Percentiles rank a stretch among this genome's conserved stretches.
Evolutionary conservation across 1,140 invertebrate genomes (phyloP).

Genomic region (Trypoxylus dichotomus): DNA sequence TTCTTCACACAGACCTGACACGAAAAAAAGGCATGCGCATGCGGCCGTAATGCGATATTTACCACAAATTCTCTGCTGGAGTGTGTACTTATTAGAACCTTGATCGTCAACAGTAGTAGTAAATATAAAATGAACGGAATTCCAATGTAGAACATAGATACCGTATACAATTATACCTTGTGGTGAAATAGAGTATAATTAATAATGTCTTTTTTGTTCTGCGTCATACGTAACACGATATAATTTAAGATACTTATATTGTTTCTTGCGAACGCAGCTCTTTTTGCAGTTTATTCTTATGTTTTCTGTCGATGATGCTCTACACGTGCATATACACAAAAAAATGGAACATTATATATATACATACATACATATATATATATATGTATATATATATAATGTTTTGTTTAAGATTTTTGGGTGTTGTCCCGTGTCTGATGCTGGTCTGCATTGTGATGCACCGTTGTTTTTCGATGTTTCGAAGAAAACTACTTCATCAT

Average conservation of each 20-base stretch:
- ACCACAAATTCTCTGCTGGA: slow-evolving; percentile 24
- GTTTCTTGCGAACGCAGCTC: not conserved
- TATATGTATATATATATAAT: too few relatives aligned
- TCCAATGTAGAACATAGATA: slow-evolving; percentile 9
- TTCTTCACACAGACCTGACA: slow-evolving; percentile 26
- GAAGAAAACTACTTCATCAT: too few relatives aligned
- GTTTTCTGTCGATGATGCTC: too few relatives aligned
- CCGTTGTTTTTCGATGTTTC: too few relatives aligned
- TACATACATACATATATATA: too few relatives aligned
- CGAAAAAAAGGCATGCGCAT: slow-evolving; percentile 2
- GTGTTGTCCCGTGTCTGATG: too few relatives aligned
- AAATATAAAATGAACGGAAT: slow-evolving; percentile 16
- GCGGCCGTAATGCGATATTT: slow-evolving; percentile 26
- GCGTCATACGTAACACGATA: not conserved
- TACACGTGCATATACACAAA: too few relatives aligned
- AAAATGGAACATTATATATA: too few relatives aligned
- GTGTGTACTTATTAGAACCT: slow-evolving; percentile 23
- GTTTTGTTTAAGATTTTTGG: too few relatives aligned
- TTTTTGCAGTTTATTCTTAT: not conserved
- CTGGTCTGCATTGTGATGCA: too few relatives aligned
- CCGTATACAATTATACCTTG: not conserved
- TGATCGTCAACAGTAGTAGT: slow-evolving; percentile 6
- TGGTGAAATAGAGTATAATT: slow-evolving; percentile 18
- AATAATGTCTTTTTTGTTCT: not conserved
- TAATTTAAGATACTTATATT: not conserved